Conservation (phyloP, 2,797 vertebrate genomes). For the Miopithecus talapoin region DNA sequence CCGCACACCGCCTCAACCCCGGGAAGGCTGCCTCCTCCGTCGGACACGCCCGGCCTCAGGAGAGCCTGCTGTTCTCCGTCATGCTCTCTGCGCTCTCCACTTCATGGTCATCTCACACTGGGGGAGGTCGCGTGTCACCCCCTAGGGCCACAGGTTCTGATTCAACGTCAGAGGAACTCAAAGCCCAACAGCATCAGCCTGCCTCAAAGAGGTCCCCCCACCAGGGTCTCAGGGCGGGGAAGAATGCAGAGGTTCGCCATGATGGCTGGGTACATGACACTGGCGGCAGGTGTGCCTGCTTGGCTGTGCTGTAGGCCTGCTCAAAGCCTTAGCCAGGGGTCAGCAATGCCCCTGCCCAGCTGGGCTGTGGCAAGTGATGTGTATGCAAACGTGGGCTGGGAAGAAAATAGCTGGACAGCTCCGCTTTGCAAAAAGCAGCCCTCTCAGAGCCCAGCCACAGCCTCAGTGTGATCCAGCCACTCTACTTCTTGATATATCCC, state of each 20-base stretch:
- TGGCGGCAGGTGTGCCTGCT: not conserved
- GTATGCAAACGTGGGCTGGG: not conserved
- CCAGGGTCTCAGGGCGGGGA: not conserved
- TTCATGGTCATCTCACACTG: fast-evolving
- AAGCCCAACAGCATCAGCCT: not conserved
- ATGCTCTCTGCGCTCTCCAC: not conserved
- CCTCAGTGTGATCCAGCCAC: too few relatives aligned
- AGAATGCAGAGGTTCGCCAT: fast-evolving
- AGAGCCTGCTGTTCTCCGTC: too few relatives aligned
- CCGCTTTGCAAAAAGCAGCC: not conserved
- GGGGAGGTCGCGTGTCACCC: fast-evolving
- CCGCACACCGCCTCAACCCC: fast-evolving
- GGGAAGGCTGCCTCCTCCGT: not conserved
- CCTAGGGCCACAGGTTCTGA: not conserved
- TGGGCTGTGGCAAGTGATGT: fast-evolving
- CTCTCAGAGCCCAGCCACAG: not conserved
- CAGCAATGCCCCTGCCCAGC: fast-evolving
- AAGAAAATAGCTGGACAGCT: not conserved
- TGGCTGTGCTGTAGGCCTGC: not conserved
- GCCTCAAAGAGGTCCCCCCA: not conserved
- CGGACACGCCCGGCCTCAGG: not conserved
- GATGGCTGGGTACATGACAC: not conserved
- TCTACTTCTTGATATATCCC: not conserved
- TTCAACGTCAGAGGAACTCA: not conserved
- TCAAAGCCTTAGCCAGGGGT: not conserved